Percentiles rank a stretch among this genome's conserved stretches.
phyloP scores from a whole-genome alignment of 2,888 invertebrate genomes.

The Amphipoea lucens region DNA sequence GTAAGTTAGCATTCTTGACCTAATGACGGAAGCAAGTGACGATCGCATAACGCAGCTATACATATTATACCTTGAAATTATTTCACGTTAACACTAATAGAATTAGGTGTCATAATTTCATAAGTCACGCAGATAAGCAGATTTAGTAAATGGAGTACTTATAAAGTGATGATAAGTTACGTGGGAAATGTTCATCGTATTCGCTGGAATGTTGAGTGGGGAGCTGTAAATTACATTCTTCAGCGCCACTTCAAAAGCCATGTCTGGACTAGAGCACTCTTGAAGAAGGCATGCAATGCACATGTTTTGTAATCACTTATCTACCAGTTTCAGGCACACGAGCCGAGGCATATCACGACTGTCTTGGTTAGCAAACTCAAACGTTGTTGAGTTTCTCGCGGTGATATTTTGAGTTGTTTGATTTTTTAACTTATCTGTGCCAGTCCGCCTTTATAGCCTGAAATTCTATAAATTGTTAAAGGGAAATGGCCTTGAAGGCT shows the following conservation, averaged over 20 bases:
- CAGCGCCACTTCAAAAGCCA: background rate
- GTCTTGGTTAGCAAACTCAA: background rate
- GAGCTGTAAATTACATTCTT: background rate
- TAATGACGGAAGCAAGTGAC: constrained; percentile 49
- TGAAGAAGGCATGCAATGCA: background rate
- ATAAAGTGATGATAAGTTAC: constrained; percentile 20
- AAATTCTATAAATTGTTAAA: background rate
- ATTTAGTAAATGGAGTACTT: constrained; percentile 26
- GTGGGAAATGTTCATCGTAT: constrained; percentile 19
- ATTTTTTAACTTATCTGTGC: background rate
- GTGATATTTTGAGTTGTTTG: background rate
- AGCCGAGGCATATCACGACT: background rate
- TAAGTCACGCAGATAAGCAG: constrained; percentile 1
- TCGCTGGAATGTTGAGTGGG: background rate
- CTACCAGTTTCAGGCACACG: background rate
- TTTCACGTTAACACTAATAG: constrained; percentile 34
- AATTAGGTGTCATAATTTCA: constrained; percentile 18
- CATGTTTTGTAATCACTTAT: background rate
- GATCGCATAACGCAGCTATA: constrained; percentile 23
- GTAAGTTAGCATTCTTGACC: constrained; percentile 45
- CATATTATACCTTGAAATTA: constrained; percentile 49
- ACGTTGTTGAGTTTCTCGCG: background rate
- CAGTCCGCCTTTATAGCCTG: background rate
- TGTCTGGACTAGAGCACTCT: constrained; percentile 6
- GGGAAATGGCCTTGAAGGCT: background rate